phyloP scores from a whole-genome alignment of 2,888 invertebrate genomes.

The Thymelicus acteon region DNA sequence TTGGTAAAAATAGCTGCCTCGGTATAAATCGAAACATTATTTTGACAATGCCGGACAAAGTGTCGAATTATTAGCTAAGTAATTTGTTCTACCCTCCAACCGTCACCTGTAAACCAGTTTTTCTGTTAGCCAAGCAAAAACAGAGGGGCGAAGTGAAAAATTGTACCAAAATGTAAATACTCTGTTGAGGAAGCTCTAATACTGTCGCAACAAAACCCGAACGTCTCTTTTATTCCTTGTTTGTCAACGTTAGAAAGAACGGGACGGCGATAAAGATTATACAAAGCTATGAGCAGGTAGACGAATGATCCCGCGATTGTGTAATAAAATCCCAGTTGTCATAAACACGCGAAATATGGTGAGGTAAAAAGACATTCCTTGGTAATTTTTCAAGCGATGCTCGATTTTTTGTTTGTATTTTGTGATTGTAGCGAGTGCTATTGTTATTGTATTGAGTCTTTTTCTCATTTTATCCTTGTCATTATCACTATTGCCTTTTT shows the following conservation, averaged over 20 bases:
- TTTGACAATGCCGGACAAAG: constrained; percentile 7
- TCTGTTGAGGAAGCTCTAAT: constrained; percentile 40
- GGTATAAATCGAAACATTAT: background rate
- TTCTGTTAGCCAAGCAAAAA: constrained; percentile 41
- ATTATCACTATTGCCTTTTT: too few relatives aligned
- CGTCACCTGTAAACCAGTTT: constrained; percentile 38
- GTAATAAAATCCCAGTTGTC: constrained; percentile 51
- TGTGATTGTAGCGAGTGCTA: constrained; percentile 6
- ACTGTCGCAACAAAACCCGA: constrained; percentile 35
- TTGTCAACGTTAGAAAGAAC: constrained; percentile 4
- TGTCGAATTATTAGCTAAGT: constrained; percentile 28
- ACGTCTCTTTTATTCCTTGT: constrained; percentile 29
- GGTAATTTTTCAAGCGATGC: constrained; percentile 40
- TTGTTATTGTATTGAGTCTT: too few relatives aligned
- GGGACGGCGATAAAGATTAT: constrained; percentile 34
- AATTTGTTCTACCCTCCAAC: constrained; percentile 30
- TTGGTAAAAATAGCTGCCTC: too few relatives aligned
- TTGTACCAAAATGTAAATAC: constrained; percentile 49
- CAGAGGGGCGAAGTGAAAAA: constrained; percentile 46
- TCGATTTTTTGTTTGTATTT: constrained; percentile 19
- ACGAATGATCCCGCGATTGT: constrained; percentile 46
- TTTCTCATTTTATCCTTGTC: too few relatives aligned
- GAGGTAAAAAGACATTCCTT: constrained; percentile 41
- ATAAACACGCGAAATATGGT: constrained; percentile 46
- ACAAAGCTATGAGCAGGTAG: constrained; percentile 38